These are phyloP conservation scores for Muscidifurax raptorellus DNA, from an alignment of 1,140 invertebrate genomes.

Conservation along the genomic window DNA sequence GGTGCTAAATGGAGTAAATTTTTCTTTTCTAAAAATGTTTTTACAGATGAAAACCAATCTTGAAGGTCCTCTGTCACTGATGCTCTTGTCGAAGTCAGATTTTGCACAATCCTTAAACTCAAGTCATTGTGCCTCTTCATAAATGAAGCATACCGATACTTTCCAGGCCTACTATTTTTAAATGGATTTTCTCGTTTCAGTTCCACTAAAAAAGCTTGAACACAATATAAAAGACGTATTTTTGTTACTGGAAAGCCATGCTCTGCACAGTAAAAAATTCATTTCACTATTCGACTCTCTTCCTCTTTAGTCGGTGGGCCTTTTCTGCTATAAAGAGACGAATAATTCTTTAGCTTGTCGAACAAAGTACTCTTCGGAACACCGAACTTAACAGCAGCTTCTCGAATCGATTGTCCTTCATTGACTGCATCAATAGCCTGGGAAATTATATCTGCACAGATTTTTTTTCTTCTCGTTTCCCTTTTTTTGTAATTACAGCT, in stretches of 20 bases:
- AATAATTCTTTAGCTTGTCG: conserved; percentile 2
- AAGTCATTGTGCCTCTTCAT: conserved; percentile 25
- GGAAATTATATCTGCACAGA: too few relatives aligned
- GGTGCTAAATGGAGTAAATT: neutral
- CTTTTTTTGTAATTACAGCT: neutral
- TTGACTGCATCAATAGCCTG: too few relatives aligned
- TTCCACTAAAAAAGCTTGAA: conserved; percentile 37
- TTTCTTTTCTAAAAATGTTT: neutral
- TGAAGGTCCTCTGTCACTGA: neutral
- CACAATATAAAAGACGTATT: conserved; percentile 40
- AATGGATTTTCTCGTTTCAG: conserved; percentile 42
- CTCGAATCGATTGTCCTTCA: too few relatives aligned
- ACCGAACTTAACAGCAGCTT: too few relatives aligned
- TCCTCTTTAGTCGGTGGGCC: conserved; percentile 40
- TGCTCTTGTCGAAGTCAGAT: conserved; percentile 6
- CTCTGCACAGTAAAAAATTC: conserved; percentile 39
- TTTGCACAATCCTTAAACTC: neutral
- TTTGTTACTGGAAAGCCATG: conserved; percentile 48
- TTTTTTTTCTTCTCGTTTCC: too few relatives aligned
- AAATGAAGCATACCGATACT: conserved; percentile 50
- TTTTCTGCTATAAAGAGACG: conserved; percentile 7
- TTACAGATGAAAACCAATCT: neutral
- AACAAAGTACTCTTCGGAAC: conserved; percentile 37
- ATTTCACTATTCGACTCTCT: conserved; percentile 39
- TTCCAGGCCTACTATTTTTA: conserved; percentile 48